Evolutionary conservation across 2,888 invertebrate genomes (phyloP).

Genomic region (Drosophila suboccidentalis): DNA sequence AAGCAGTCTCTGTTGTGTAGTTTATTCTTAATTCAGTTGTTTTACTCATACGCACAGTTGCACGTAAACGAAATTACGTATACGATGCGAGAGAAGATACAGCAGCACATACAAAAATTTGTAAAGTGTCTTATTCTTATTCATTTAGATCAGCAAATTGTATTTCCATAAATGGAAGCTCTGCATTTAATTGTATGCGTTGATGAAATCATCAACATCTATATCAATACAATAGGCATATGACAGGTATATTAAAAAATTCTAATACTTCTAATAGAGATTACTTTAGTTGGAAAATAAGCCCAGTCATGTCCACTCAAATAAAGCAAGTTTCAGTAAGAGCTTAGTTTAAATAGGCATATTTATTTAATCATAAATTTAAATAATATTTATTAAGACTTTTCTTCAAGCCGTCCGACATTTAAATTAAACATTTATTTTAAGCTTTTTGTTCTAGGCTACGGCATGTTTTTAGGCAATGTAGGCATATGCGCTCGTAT

Average conservation of each 20-base stretch:
- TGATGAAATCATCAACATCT: too few species aligned
- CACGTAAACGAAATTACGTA: conserved; percentile 12
- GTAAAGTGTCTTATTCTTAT: conserved; percentile 4
- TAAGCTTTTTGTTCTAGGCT: conserved; percentile 25
- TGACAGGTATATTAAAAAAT: too few species aligned
- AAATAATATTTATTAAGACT: neutral
- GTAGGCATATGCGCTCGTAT: conserved; percentile 35
- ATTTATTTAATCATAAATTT: neutral
- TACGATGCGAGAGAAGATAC: conserved; percentile 8
- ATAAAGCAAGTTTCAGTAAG: neutral
- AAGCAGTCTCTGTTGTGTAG: neutral
- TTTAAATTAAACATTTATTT: conserved; percentile 65
- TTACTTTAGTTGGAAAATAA: neutral
- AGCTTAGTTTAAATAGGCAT: neutral
- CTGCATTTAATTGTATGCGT: too few species aligned
- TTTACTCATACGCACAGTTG: conserved; percentile 41
- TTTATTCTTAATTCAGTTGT: conserved; percentile 11
- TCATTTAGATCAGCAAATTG: conserved; percentile 1
- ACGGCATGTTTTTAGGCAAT: conserved; percentile 14
- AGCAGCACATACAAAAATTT: conserved; percentile 14
- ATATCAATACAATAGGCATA: neutral
- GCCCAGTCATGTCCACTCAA: neutral
- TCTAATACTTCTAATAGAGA: too few species aligned
- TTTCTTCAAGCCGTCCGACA: conserved; percentile 24
- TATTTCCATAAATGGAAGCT: neutral